Percentiles rank a stretch among this genome's conserved stretches.
Evolutionary conservation across 2,797 vertebrate species (phyloP).

Genomic region (Urocyon cinereoargenteus): DNA sequence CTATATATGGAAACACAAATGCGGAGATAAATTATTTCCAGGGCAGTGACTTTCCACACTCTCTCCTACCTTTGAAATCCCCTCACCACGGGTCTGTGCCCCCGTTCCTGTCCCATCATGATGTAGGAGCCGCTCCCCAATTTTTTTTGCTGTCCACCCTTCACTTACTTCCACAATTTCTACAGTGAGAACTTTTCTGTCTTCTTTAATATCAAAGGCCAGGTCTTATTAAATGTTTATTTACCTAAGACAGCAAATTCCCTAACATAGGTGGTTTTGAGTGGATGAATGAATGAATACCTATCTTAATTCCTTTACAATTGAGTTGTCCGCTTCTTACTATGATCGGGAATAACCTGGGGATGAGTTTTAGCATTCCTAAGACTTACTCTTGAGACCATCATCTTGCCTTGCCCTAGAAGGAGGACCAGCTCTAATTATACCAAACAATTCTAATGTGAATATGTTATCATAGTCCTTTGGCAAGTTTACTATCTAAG

Average conservation of each 20-base stretch:
- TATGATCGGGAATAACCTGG: not conserved
- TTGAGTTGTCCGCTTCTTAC: not conserved
- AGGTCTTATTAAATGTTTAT: slow-evolving; percentile 40
- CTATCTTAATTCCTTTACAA: slow-evolving; percentile 38
- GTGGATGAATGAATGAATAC: not conserved
- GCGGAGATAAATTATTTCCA: not conserved
- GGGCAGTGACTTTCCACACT: not conserved
- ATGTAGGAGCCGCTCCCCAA: not conserved
- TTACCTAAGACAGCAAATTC: slow-evolving; percentile 41
- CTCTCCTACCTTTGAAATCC: not conserved
- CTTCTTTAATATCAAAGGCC: slow-evolving; percentile 26
- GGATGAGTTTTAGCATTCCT: slow-evolving; percentile 53
- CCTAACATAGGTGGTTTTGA: not conserved
- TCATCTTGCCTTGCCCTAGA: slow-evolving; percentile 6
- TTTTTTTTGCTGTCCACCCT: not conserved
- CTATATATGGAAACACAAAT: not conserved
- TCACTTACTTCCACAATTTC: not conserved
- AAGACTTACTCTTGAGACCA: not conserved
- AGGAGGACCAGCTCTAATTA: not conserved
- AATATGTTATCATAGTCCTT: slow-evolving; percentile 5
- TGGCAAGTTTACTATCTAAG: not conserved
- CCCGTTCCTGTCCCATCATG: not conserved
- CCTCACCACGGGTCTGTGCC: not conserved
- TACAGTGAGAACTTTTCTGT: not conserved
- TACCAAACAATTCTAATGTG: not conserved